phyloP scores from a whole-genome alignment of 2,888 invertebrate species.

The Axea sp. region DNA sequence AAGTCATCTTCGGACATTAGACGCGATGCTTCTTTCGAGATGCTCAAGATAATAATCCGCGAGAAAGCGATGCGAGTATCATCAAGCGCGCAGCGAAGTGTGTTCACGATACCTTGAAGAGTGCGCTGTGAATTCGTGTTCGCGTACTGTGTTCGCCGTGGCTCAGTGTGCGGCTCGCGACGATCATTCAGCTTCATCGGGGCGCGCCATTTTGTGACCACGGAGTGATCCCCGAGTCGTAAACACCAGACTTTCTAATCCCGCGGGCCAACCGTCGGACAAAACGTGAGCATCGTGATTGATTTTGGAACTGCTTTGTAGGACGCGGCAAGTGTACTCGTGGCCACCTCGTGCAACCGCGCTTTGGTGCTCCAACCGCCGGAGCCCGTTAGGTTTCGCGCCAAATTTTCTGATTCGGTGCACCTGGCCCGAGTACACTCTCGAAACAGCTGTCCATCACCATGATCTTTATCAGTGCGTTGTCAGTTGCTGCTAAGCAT shows the following conservation, averaged over 20 bases:
- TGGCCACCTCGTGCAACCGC: not conserved
- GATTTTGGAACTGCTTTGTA: not conserved
- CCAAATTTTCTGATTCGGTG: constrained; percentile 49
- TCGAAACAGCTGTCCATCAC: constrained; percentile 57
- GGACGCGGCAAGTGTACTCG: not conserved
- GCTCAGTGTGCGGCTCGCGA: constrained; percentile 7
- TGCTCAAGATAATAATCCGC: constrained; percentile 23
- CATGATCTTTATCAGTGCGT: constrained; percentile 50
- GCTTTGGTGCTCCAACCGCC: not conserved
- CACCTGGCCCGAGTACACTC: constrained; percentile 36
- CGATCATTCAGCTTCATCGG: no score
- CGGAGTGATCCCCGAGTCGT: constrained; percentile 49
- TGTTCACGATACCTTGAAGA: not conserved
- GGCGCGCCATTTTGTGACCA: constrained; percentile 62
- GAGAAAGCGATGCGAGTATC: constrained; percentile 1
- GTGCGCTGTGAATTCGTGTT: not conserved
- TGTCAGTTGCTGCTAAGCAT: constrained; percentile 49
- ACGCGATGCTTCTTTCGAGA: constrained; percentile 13
- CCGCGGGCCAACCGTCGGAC: not conserved
- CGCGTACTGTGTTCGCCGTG: constrained; percentile 1
- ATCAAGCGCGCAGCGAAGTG: not conserved
- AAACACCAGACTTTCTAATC: constrained; percentile 46
- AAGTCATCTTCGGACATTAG: constrained; percentile 17
- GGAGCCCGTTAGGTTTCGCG: constrained; percentile 43
- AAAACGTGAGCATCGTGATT: not conserved